Percentiles rank a stretch among this genome's conserved stretches.
These are phyloP conservation scores for Leptinotarsa haldemani DNA, from an alignment of 2,888 invertebrate genomes.

Conservation along the genomic window DNA sequence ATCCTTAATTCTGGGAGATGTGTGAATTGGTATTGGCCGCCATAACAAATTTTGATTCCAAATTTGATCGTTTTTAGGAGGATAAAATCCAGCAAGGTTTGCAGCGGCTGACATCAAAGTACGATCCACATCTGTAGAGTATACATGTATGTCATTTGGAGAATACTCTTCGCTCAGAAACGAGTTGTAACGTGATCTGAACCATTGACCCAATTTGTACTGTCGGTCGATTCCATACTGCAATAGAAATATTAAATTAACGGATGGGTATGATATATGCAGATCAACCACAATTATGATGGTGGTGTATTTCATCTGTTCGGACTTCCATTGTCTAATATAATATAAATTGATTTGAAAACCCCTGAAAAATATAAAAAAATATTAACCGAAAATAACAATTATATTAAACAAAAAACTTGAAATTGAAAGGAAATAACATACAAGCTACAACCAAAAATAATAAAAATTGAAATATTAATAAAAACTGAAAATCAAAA, in stretches of 20 bases:
- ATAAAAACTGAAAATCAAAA: too few relatives aligned
- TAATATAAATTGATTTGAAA: too few relatives aligned
- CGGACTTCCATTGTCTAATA: too few relatives aligned
- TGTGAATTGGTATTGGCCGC: constrained; percentile 81
- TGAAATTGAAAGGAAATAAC: too few relatives aligned
- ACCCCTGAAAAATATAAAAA: too few relatives aligned
- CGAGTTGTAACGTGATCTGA: constrained; percentile 77
- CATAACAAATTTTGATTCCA: constrained; percentile 62
- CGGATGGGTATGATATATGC: background rate
- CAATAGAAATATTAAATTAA: constrained; percentile 30
- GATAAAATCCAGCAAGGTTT: constrained; percentile 73
- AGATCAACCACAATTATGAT: too few relatives aligned
- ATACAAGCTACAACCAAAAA: too few relatives aligned
- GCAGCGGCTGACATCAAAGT: constrained; percentile 88
- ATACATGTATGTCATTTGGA: constrained; percentile 70
- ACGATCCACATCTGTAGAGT: constrained; percentile 87
- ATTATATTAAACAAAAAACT: too few relatives aligned
- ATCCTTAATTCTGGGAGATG: constrained; percentile 55
- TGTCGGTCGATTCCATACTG: constrained; percentile 74
- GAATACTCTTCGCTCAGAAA: constrained; percentile 70
- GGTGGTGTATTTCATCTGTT: too few relatives aligned
- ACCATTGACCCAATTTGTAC: constrained; percentile 77
- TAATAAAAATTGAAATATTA: too few relatives aligned
- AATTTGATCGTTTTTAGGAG: constrained; percentile 65
- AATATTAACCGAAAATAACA: too few relatives aligned